phyloP scores from a whole-genome alignment of 2,113 vertebrate genomes.

The Taxidea taxus region DNA sequence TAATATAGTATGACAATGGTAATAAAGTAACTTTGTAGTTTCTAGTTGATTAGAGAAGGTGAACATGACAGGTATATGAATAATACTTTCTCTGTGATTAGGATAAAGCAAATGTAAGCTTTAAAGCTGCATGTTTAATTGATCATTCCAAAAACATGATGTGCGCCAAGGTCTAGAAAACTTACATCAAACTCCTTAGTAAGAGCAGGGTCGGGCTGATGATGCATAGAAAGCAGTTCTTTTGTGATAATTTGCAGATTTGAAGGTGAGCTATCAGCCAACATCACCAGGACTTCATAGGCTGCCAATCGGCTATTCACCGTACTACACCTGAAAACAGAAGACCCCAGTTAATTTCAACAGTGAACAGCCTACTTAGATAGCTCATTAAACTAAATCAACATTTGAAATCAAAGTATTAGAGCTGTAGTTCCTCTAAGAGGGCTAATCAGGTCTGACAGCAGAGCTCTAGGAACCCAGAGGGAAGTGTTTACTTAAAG shows the following conservation, averaged over 20 bases:
- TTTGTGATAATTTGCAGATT: constrained; percentile 95
- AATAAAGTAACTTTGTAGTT: background rate
- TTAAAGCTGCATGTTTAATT: background rate
- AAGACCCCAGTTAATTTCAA: constrained; percentile 42
- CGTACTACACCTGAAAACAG: constrained; percentile 92
- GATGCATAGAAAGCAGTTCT: constrained; percentile 97
- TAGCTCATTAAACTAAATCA: background rate
- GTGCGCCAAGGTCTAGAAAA: constrained; percentile 11
- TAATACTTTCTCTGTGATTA: background rate
- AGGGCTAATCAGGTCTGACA: background rate
- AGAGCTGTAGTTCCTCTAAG: background rate
- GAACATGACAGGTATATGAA: background rate
- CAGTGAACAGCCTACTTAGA: background rate
- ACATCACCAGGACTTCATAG: constrained; percentile 98
- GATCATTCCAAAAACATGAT: background rate
- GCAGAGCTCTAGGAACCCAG: background rate
- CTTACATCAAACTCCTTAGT: constrained; percentile 98
- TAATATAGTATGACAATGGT: background rate
- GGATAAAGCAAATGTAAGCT: background rate
- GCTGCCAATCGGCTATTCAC: constrained; percentile 96
- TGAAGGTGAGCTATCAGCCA: constrained; percentile 96
- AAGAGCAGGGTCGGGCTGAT: constrained; percentile 96
- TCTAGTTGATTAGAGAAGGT: background rate
- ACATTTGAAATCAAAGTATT: constrained; percentile 5
- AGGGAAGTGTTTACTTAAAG: background rate